Evolutionary conservation across 2,113 vertebrate species (phyloP), one percentile per base, ranked within the genome.

Genomic region (Aegypius monachus): DNA sequence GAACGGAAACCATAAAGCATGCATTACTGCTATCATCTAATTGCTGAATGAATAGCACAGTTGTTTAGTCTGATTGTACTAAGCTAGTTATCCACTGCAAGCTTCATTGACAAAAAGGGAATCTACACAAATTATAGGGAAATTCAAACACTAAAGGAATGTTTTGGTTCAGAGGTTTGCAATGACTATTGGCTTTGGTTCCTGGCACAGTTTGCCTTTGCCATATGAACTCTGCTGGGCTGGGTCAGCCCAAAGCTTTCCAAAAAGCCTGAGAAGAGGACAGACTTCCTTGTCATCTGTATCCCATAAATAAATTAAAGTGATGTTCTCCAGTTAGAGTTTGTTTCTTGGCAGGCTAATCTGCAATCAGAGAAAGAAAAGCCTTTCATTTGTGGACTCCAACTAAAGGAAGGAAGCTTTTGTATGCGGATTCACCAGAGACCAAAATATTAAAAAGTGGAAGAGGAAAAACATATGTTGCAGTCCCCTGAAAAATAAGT

Each of bases 301-400:
- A 98, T 98, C 97, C 98, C 98, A 98, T 98, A 98, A 98, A 98
- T 98, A 98, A 98, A 98, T 98, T 98, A 98, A 98, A 98, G 93
- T 98, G 97, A 98, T 98, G 98, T 98, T 98, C 98, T 98, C 97
- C 98, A 98, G 98, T 97, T 97, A 97, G 11, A 97, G 96, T 98
- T 98, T 97, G 97, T 98, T 98, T 98, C 97, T 98, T 99, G 98
- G 98, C 98, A 98, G 94, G 95, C 95, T 98, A 97, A 97, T 97
- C 95, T 98, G 96, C 97, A 98, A 98, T 98, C 98, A 98, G 96
- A 97, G 96, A 95, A 97, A 98, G 93, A 98, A 98, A 98, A 98
- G 97, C 89, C 97, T 98, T 98, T 98, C 97, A 98, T 98, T 98
- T 98, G 98, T 96, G 97, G 97, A 98, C 88, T 98, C 95, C 75